A percentile compares a stretch with the other conserved stretches of the same genome.
These are phyloP conservation scores for Lamprologus sp. DNA, from an alignment of 2,113 vertebrate species.

Conservation along the genomic window DNA sequence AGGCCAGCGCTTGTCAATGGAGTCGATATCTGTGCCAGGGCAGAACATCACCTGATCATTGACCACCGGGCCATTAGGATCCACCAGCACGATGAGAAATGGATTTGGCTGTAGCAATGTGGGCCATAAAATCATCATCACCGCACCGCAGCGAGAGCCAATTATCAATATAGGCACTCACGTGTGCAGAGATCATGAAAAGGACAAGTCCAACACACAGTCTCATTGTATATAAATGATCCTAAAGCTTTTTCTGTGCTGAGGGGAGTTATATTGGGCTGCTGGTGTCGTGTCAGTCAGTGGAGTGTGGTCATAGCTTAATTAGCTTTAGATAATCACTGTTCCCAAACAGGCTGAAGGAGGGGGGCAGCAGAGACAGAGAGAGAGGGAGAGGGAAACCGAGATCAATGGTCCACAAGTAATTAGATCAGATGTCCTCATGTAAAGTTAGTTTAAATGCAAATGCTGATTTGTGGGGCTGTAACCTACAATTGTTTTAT, in stretches of 20 bases:
- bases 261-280: background rate
- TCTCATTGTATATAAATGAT: background rate
- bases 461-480: background rate
- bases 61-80: slow-evolving; percentile 30
- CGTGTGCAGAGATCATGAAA: background rate
- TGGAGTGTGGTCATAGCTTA: background rate
- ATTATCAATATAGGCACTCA: slow-evolving; percentile 9
- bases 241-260: background rate
- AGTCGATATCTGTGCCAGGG: slow-evolving; percentile 35
- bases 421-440: background rate
- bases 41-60: slow-evolving; percentile 8
- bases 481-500: background rate
- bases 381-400: background rate
- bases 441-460: background rate
- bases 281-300: background rate
- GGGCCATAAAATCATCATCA: slow-evolving; percentile 49
- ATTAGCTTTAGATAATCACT: slow-evolving; percentile 18
- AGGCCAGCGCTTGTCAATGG: slow-evolving; percentile 25
- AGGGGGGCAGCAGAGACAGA: background rate
- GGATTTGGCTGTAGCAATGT: slow-evolving; percentile 45
- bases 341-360: background rate
- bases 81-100: slow-evolving; percentile 37
- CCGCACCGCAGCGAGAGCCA: background rate
- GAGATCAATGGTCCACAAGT: background rate
- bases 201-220: background rate